phyloP scores from a whole-genome alignment of 1,140 invertebrate species.

The Orchesella cincta region DNA sequence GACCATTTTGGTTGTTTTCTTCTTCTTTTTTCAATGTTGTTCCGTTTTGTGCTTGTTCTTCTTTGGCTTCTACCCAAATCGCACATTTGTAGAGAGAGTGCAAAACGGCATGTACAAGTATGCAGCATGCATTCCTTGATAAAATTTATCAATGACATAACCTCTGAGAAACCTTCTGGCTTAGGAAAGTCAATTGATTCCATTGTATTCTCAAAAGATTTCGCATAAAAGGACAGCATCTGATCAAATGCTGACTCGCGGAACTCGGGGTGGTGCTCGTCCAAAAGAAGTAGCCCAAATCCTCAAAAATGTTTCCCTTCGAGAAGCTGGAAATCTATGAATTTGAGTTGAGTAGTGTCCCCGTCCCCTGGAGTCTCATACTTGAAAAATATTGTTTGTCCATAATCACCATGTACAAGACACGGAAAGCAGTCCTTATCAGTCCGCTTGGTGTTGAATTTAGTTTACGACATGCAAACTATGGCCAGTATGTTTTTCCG shows the following conservation, averaged over 20 bases:
- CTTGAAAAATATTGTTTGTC: conserved; percentile 67
- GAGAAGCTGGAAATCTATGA: conserved; percentile 67
- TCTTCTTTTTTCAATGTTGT: neutral
- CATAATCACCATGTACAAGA: conserved; percentile 68
- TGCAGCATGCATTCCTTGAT: neutral
- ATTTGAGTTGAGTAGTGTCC: conserved; percentile 58
- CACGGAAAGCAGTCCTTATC: conserved; percentile 37
- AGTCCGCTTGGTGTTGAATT: neutral
- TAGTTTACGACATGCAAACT: neutral
- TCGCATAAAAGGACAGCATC: conserved; percentile 36
- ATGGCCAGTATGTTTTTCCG: neutral
- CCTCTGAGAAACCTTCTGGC: conserved; percentile 34
- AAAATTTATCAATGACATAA: conserved; percentile 36
- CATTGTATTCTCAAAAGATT: conserved; percentile 29
- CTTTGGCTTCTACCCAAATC: neutral
- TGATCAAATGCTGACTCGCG: conserved; percentile 32
- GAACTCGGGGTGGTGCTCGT: conserved; percentile 43
- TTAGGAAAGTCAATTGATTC: neutral
- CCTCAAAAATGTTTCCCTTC: conserved; percentile 49
- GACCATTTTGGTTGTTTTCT: neutral
- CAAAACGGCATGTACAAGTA: conserved; percentile 33
- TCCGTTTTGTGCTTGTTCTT: neutral
- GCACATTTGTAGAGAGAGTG: conserved; percentile 41
- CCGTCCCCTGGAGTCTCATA: conserved; percentile 56
- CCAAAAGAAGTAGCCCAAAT: conserved; percentile 45